Conservation (phyloP, 1,140 invertebrate genomes). For the Aricia agestis region DNA sequence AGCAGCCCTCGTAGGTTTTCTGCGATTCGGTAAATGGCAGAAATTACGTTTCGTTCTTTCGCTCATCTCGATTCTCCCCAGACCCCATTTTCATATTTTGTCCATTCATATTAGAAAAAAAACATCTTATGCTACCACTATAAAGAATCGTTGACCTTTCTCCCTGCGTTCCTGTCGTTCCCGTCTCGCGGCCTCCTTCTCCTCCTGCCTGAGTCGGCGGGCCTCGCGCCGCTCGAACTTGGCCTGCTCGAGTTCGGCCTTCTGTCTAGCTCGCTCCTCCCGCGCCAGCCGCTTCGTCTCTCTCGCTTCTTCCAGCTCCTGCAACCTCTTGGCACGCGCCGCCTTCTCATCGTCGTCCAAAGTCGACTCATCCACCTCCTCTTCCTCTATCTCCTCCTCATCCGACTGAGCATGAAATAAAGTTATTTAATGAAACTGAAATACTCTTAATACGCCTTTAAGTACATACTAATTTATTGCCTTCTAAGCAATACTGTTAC, state of each 20-base stretch:
- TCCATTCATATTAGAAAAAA: no score
- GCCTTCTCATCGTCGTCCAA: conserved; percentile 60
- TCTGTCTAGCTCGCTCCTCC: conserved; percentile 48
- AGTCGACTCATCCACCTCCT: conserved; percentile 63
- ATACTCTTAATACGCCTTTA: no score
- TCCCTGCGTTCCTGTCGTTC: conserved; percentile 56
- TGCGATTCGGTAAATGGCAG: no score
- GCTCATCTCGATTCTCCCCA: no score
- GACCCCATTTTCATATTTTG: no score
- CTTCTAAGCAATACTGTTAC: no score
- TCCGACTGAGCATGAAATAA: conserved; percentile 40
- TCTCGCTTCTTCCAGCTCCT: conserved; percentile 36
- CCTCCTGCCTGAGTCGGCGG: conserved; percentile 51
- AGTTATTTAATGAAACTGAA: no score
- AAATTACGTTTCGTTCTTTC: no score
- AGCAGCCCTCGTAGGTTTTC: no score
- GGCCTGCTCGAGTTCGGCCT: conserved; percentile 43
- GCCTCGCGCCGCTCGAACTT: conserved; percentile 58
- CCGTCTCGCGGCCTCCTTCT: conserved; percentile 41
- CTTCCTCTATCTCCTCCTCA: conserved; percentile 52
- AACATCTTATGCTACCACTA: no score
- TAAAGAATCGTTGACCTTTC: conserved; percentile 37
- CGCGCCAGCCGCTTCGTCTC: conserved; percentile 44
- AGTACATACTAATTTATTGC: no score
- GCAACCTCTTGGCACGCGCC: conserved; percentile 42